Base-by-base conservation (phyloP, 1,140 invertebrate species). In the Meloidogyne exigua region DNA sequence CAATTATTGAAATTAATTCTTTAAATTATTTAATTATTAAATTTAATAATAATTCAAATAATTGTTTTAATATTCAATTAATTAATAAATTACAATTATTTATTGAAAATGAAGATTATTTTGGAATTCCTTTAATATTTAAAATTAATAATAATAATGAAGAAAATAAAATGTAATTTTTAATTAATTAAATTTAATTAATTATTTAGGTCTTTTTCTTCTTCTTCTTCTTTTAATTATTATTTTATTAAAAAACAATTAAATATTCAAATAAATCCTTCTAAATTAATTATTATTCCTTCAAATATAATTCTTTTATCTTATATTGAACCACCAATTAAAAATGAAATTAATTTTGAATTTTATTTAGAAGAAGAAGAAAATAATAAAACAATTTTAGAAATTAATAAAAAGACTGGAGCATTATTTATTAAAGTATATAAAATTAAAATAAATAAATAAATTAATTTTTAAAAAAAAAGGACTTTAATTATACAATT, bases 201-300 rank as follows among this genome's bases (percentile, higher is more conserved):
- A 15, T 44, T 49, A 32, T 32, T 32, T 32, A 32, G 28, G 2
- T 32, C 28, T 32, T 32, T 7, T 7, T 32, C 28, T 32, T 32
- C 28, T 32, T 32, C 7, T 32, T n/a, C n/a, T n/a, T n/a, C n/a
- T 49, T 49, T 49, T 13, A 44, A 11, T 49, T 57, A 57, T 57
- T 57, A n/a, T 57, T 57, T 57, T 57, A 57, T 5, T 57, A 57
- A 57, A 57, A n/a, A 57, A 57, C 49, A 57, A 57, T 57, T 57
- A 5, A 57, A n/a, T 57, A n/a, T 57, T n/a, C 1, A 57, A 57
- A 57, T 57, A 5, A 57, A 7, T 57, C 7, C 49, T 57, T 57
- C 49, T 4, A 18, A 5, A 5, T n/a, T n/a, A 57, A 57, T 18
- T n/a, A 57, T n/a, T n/a, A n/a, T 5, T 5, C 49, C 49, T 57